Evolutionary conservation across 2,888 invertebrate species (phyloP), one percentile per base, ranked within the genome.

Genomic region (Nemotelus nigrinus): DNA sequence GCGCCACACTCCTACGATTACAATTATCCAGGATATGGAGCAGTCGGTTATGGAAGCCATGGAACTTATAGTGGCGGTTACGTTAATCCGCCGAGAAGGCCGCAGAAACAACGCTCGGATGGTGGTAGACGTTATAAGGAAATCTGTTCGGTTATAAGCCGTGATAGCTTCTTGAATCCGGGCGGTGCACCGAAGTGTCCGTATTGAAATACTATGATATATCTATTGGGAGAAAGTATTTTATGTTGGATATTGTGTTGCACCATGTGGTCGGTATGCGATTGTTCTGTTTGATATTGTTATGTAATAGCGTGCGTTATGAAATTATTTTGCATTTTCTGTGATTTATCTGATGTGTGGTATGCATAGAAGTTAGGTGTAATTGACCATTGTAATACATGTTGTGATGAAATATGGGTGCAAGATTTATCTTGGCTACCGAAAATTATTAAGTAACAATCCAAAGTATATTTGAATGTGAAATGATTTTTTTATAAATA

Each of bases 121-220:
- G 79, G 79, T 53, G 86, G 86, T 68, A 89, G 89, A 81, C 88
- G 91, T 2, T 93, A 90, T 86, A 92, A 90, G 84, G 89, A 91
- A 68, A 90, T 93, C 80, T 93, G 93, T 84, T 88, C 90, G 79
- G 90, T 92, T 6, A 91, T 92, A 82, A 89, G 89, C 80, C 85
- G 89, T 2, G 88, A 90, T 83, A 86, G 89, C 53, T 88, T 88
- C 79, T 89, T 89, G 4, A 89, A 90, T 86, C 89, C 92, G 82
- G 86, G 91, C 84, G 84, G 84, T 71, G 83, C 82, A 4, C 88
- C 89, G 1, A 78, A 71, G 63, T 78, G 78, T 53, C 78, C 78
- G 39, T 78, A 76, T 68, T 78, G 53, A 74, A 25, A 5, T 7
- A 41, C 5, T 39, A 53, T 53, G 58, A 10, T 25, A 25, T 7